Evolutionary conservation across 2,113 vertebrate species (phyloP).

Genomic region (Ptyas mucosa): DNA sequence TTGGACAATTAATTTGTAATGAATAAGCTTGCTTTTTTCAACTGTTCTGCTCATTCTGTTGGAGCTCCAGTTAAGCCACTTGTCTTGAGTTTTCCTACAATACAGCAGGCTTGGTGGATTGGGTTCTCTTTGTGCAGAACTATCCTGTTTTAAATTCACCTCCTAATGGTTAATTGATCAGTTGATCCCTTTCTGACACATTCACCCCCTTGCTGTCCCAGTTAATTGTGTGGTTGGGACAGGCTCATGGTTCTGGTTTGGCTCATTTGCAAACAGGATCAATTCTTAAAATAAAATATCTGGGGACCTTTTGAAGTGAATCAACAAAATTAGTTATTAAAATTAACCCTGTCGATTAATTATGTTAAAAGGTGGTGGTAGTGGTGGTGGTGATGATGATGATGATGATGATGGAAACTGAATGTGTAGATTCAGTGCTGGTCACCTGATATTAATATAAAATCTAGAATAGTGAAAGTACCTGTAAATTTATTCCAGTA

Average conservation of each 20-base stretch:
- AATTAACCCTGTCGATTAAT: neutral
- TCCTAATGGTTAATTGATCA: no score
- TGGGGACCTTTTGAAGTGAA: neutral
- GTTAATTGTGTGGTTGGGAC: no score
- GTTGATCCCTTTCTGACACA: no score
- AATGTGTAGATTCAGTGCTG: constrained; percentile 43
- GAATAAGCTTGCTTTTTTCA: neutral
- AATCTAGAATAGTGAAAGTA: constrained; percentile 45
- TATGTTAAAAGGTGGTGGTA: constrained; percentile 28
- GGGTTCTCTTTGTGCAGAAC: no score
- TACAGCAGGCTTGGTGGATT: neutral
- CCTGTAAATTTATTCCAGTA: constrained; percentile 66
- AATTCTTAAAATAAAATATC: neutral
- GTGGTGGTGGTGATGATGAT: constrained; percentile 36
- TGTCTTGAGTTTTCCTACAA: neutral
- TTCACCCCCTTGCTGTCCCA: no score
- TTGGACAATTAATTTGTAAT: neutral
- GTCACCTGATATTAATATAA: constrained; percentile 47
- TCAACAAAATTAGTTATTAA: neutral
- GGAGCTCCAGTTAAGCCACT: neutral
- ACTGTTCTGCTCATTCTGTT: neutral
- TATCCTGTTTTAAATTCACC: no score
- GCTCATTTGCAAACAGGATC: neutral
- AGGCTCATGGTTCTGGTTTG: no score
- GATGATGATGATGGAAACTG: constrained; percentile 39